phyloP scores from a whole-genome alignment of 2,113 vertebrate species.

The Leiothrix lutea region DNA sequence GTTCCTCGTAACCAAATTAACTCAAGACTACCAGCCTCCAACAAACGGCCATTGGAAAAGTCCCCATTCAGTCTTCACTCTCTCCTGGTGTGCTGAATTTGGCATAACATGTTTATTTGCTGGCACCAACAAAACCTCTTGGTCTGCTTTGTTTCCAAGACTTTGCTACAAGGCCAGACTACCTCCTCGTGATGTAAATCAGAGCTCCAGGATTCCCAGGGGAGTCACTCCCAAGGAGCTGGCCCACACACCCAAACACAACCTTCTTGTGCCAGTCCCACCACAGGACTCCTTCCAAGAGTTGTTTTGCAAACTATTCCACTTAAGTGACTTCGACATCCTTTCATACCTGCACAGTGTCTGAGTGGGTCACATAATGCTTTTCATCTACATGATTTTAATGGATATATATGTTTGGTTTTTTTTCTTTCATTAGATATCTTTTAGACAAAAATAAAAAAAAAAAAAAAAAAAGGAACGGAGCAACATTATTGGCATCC shows the following conservation, averaged over 20 bases:
- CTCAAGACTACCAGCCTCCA: background rate
- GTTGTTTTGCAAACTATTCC: slow-evolving; percentile 11
- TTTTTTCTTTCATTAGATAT: slow-evolving; percentile 36
- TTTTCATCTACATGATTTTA: slow-evolving; percentile 58
- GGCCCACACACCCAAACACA: background rate
- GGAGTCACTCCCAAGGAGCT: background rate
- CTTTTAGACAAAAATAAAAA: slow-evolving; percentile 42
- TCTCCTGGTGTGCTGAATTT: slow-evolving; percentile 40
- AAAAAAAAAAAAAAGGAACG: background rate
- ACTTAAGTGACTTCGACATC: slow-evolving; percentile 24
- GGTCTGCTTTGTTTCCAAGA: background rate
- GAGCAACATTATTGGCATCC: slow-evolving; percentile 61
- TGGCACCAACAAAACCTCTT: slow-evolving; percentile 17
- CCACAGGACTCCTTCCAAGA: background rate
- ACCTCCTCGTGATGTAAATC: background rate
- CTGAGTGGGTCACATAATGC: slow-evolving; percentile 53
- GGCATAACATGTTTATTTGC: slow-evolving; percentile 4
- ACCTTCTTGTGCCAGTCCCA: background rate
- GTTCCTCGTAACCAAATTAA: slow-evolving; percentile 9
- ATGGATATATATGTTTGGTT: slow-evolving; percentile 40
- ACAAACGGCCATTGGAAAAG: background rate
- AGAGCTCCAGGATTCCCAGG: background rate
- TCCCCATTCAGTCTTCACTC: slow-evolving; percentile 25
- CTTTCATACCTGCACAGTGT: slow-evolving; percentile 51
- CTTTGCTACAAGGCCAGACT: background rate